Percentiles rank a stretch among this genome's conserved stretches.
Conservation (phyloP, 2,888 invertebrate species). For the Oscheius sp. region DNA sequence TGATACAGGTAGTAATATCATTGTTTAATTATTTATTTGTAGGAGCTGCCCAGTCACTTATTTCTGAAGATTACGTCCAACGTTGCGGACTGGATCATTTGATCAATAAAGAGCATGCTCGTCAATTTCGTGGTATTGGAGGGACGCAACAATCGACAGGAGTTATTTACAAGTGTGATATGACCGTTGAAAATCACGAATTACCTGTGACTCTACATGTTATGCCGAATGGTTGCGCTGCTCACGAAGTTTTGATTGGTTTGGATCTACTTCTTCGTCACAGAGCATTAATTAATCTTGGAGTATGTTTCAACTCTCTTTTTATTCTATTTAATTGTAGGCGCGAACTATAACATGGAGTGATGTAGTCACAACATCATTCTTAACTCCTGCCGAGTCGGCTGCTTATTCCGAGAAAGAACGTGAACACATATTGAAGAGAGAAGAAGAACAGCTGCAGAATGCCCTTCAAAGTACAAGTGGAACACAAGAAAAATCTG, state of each 20-base stretch:
- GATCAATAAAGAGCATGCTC: conserved; percentile 88
- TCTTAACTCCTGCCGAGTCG: neutral
- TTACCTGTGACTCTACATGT: conserved; percentile 26
- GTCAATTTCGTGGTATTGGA: conserved; percentile 96
- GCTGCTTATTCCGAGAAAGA: neutral
- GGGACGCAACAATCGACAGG: conserved; percentile 95
- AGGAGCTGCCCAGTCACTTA: conserved; percentile 92
- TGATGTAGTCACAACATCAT: neutral
- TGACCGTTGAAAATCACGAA: conserved; percentile 18
- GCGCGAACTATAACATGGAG: conserved; percentile 3
- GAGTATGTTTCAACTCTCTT: neutral
- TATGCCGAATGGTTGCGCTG: neutral
- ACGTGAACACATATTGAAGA: neutral
- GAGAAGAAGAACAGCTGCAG: neutral
- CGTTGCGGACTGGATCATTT: conserved; percentile 72
- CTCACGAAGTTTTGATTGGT: conserved; percentile 22
- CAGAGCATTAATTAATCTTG: conserved; percentile 17
- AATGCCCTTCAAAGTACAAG: neutral
- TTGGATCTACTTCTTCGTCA: conserved; percentile 30
- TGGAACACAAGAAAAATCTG: too few species aligned
- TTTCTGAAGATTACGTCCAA: conserved; percentile 90
- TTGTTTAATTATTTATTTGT: neutral
- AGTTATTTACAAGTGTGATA: conserved; percentile 85
- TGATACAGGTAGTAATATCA: conserved; percentile 13
- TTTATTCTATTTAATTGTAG: neutral